Evolutionary conservation across 2,888 invertebrate genomes (phyloP).

Genomic region (Arge pagana): DNA sequence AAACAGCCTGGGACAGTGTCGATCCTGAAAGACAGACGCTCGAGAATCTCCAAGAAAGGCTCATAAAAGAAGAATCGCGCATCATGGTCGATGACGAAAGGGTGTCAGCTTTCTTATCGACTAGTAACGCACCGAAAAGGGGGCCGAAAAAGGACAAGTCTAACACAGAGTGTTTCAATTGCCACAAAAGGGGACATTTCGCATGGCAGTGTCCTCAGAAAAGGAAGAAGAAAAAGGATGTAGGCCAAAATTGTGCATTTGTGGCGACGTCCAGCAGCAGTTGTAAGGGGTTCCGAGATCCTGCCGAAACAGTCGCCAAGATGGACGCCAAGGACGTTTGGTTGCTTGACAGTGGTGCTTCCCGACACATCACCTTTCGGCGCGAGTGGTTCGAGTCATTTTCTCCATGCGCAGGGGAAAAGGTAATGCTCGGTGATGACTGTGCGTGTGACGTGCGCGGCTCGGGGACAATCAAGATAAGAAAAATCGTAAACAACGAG

Average conservation of each 20-base stretch:
- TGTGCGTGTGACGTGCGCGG: conserved; percentile 17
- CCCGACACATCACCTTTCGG: conserved; percentile 22
- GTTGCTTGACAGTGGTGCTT: conserved; percentile 26
- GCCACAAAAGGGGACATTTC: conserved; percentile 12
- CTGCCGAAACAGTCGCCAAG: neutral
- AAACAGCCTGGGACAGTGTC: conserved; percentile 23
- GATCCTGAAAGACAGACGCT: conserved; percentile 17
- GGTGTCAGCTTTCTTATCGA: neutral
- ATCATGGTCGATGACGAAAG: neutral
- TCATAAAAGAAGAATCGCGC: conserved; percentile 30
- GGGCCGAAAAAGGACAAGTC: neutral
- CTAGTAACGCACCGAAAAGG: neutral
- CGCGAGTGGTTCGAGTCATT: conserved; percentile 24
- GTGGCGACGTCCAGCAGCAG: neutral
- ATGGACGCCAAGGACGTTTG: conserved; percentile 12
- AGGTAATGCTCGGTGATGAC: conserved; percentile 21
- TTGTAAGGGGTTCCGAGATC: conserved; percentile 1
- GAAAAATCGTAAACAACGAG: conserved; percentile 19
- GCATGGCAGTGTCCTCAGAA: conserved; percentile 1
- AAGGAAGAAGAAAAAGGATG: neutral
- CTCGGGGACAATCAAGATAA: conserved; percentile 19
- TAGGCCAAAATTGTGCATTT: neutral
- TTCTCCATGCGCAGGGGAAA: conserved; percentile 2
- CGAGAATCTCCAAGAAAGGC: conserved; percentile 24
- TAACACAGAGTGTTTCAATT: conserved; percentile 8